Percentiles rank a stretch among this genome's conserved stretches.
Evolutionary conservation across 2,113 vertebrate species (phyloP).

Genomic region (Passer montanus): DNA sequence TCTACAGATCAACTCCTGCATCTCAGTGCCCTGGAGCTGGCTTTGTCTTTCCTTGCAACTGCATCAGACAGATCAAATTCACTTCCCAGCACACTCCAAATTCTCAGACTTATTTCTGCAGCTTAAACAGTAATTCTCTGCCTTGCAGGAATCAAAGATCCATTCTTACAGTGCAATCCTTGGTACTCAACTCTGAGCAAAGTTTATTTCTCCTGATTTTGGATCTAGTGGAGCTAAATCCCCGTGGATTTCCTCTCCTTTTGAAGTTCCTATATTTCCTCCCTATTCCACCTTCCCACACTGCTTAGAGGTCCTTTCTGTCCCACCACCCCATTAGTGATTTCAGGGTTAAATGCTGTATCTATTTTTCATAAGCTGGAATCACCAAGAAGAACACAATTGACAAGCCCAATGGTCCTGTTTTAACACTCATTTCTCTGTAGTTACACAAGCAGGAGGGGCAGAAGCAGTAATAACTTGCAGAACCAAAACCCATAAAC

Average conservation of each 20-base stretch:
- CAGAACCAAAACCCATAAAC: neutral
- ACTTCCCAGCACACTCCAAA: neutral
- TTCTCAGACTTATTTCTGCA: neutral
- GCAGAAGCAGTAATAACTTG: neutral
- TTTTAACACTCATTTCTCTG: neutral
- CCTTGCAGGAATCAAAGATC: neutral
- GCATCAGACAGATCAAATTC: neutral
- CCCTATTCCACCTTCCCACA: neutral
- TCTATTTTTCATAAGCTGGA: neutral
- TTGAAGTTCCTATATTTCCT: neutral
- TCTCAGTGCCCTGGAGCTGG: neutral
- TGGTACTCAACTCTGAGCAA: neutral
- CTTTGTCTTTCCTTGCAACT: neutral
- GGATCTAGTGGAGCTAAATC: neutral
- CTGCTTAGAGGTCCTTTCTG: neutral
- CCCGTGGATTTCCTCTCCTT: accelerated
- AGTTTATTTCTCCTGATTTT: neutral
- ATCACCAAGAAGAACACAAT: neutral
- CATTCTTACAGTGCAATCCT: neutral
- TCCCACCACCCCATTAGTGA: neutral
- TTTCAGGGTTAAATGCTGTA: neutral
- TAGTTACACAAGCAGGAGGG: neutral
- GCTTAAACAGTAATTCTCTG: neutral
- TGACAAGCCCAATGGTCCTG: neutral
- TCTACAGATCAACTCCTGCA: neutral